These are phyloP conservation scores for Drosophila micromelanica DNA, from an alignment of 1,140 invertebrate genomes.

Conservation along the genomic window DNA sequence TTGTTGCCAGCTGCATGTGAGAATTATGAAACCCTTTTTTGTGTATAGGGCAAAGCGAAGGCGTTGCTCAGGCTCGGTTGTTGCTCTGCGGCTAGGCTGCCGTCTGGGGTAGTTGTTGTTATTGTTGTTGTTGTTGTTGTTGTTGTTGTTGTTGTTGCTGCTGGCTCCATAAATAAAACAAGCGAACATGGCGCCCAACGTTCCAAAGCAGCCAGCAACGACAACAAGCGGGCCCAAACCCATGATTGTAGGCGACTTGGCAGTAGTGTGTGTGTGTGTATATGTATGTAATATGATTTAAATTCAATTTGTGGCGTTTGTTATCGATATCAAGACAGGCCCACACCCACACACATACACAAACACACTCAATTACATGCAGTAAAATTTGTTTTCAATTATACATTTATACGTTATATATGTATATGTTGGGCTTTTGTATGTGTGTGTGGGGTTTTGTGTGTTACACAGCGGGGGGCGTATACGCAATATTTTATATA, in stretches of 20 bases:
- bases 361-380: conserved; percentile 73
- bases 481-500: conserved; percentile 72
- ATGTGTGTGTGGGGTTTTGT: not conserved
- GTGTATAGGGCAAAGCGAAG: conserved; percentile 38
- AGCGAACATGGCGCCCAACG: conserved; percentile 53
- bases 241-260: conserved; percentile 23
- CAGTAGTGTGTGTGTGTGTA: conserved; percentile 16
- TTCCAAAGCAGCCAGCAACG: conserved; percentile 25
- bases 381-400: conserved; percentile 79
- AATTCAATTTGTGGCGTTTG: conserved; percentile 81
- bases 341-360: conserved; percentile 15
- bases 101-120: conserved; percentile 15
- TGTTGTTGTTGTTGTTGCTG: conserved; percentile 44
- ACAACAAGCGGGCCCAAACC: conserved; percentile 12
- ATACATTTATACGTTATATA: conserved; percentile 65
- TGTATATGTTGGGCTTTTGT: conserved; percentile 5
- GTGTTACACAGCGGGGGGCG: conserved; percentile 47
- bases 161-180: conserved; percentile 74
- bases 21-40: conserved; percentile 18
- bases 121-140: too few relatives aligned
- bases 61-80: conserved; percentile 39
- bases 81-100: conserved; percentile 17
- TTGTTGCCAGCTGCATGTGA: not conserved
- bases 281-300: conserved; percentile 74
- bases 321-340: conserved; percentile 77